These are phyloP conservation scores for Drosophila kambysellisi DNA, from an alignment of 2,888 invertebrate genomes.

Conservation along the genomic window DNA sequence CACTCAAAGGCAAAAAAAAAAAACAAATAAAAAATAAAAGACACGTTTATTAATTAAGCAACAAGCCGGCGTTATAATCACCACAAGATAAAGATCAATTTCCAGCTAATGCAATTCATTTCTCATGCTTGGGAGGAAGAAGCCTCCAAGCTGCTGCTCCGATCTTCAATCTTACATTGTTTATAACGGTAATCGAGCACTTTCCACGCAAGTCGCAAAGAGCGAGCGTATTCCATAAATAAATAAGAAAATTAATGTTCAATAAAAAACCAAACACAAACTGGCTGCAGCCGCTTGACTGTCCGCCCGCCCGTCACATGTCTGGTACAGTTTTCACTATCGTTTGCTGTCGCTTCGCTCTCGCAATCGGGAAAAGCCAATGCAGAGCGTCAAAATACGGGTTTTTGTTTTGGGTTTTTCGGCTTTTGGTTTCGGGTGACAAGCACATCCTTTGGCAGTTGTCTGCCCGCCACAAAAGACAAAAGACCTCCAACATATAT, in stretches of 20 bases:
- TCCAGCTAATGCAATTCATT: slow-evolving; percentile 33
- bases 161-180: background rate
- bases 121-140: slow-evolving; percentile 27
- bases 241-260: slow-evolving; percentile 65
- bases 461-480: slow-evolving; percentile 2
- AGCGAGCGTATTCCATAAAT: slow-evolving; percentile 61
- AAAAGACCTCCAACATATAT: slow-evolving; percentile 7
- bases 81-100: slow-evolving; percentile 30
- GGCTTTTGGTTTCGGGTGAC: slow-evolving; percentile 14
- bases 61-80: slow-evolving; percentile 23
- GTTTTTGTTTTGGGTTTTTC: slow-evolving; percentile 33
- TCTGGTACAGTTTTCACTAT: slow-evolving; percentile 73
- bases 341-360: slow-evolving; percentile 40
- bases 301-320: slow-evolving; percentile 15
- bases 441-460: slow-evolving; percentile 37
- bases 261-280: slow-evolving; percentile 51
- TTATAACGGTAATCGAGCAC: slow-evolving; percentile 48
- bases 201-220: slow-evolving; percentile 47
- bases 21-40: background rate
- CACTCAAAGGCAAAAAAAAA: slow-evolving; percentile 27
- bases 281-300: slow-evolving; percentile 31
- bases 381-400: slow-evolving; percentile 56
- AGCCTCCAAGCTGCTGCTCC: slow-evolving; percentile 3
- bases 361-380: slow-evolving; percentile 46
- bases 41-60: slow-evolving; percentile 37